A percentile compares a stretch with the other conserved stretches of the same genome.
phyloP scores from a whole-genome alignment of 2,888 invertebrate species.

The Rhagophthalmus giganteus region DNA sequence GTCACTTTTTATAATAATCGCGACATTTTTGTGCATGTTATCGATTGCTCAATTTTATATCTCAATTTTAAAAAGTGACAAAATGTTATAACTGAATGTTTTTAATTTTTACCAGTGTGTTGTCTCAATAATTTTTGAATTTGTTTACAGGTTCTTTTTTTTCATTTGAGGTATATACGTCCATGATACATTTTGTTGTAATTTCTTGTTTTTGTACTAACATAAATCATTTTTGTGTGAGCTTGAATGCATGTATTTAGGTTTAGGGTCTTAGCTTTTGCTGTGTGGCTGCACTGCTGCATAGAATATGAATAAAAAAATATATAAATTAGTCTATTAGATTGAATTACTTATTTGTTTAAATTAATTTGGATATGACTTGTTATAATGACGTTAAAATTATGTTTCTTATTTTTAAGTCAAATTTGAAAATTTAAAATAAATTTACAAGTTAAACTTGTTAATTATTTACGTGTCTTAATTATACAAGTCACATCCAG shows the following conservation, averaged over 20 bases:
- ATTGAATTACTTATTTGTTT: background rate
- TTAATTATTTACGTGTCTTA: too few relatives aligned
- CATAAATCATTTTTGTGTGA: constrained; percentile 45
- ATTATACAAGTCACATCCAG: too few relatives aligned
- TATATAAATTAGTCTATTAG: too few relatives aligned
- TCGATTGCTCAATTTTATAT: constrained; percentile 1
- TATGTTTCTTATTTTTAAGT: background rate
- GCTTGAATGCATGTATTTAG: constrained; percentile 55
- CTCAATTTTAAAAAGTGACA: constrained; percentile 15
- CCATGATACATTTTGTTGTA: constrained; percentile 39
- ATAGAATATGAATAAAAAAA: constrained; percentile 22
- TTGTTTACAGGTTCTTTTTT: constrained; percentile 38
- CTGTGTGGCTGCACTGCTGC: constrained; percentile 35
- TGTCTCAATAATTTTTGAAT: constrained; percentile 31
- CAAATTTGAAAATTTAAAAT: too few relatives aligned
- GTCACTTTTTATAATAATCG: constrained; percentile 14
- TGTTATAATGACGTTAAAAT: too few relatives aligned
- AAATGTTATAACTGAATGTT: constrained; percentile 35
- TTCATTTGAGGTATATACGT: constrained; percentile 29
- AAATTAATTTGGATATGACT: too few relatives aligned
- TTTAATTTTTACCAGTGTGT: constrained; percentile 37
- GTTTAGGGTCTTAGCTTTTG: constrained; percentile 48
- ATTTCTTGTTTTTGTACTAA: constrained; percentile 45
- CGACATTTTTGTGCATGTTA: too few relatives aligned
- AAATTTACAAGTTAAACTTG: too few relatives aligned